phyloP scores from a whole-genome alignment of 2,797 vertebrate species.

The Emys orbicularis region DNA sequence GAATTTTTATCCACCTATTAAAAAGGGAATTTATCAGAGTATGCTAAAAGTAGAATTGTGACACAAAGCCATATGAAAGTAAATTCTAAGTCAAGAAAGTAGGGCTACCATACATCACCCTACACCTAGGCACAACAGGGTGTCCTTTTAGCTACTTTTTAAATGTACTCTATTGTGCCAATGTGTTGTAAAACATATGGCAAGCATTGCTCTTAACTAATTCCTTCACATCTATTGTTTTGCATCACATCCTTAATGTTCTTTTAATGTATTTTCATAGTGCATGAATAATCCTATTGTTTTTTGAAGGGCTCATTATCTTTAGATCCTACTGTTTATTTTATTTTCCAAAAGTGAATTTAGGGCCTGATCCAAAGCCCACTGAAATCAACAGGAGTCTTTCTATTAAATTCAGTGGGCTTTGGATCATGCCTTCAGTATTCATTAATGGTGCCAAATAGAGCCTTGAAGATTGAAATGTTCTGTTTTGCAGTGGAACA shows the following conservation, averaged over 20 bases:
- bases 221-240: slow-evolving; percentile 33
- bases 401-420: neutral
- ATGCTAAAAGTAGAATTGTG: neutral
- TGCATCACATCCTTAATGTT: slow-evolving; percentile 38
- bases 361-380: slow-evolving; percentile 15
- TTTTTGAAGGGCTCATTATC: slow-evolving; percentile 21
- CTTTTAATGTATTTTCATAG: slow-evolving; percentile 43
- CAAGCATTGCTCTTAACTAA: slow-evolving; percentile 36
- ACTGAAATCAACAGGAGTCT: neutral
- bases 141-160: slow-evolving; percentile 50
- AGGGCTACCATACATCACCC: slow-evolving; percentile 48
- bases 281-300: neutral
- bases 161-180: slow-evolving; percentile 23
- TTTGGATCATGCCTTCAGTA: neutral
- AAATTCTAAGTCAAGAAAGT: slow-evolving; percentile 35
- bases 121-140: slow-evolving; percentile 53
- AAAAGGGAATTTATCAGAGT: neutral
- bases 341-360: slow-evolving; percentile 33
- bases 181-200: slow-evolving; percentile 30
- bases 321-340: slow-evolving; percentile 15
- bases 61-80: slow-evolving; percentile 29
- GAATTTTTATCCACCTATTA: slow-evolving; percentile 7
- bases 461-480: slow-evolving; percentile 2
- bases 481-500: neutral
- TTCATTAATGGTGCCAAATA: neutral